phyloP scores from a whole-genome alignment of 2,888 invertebrate species.

The Dynastes grantii region DNA sequence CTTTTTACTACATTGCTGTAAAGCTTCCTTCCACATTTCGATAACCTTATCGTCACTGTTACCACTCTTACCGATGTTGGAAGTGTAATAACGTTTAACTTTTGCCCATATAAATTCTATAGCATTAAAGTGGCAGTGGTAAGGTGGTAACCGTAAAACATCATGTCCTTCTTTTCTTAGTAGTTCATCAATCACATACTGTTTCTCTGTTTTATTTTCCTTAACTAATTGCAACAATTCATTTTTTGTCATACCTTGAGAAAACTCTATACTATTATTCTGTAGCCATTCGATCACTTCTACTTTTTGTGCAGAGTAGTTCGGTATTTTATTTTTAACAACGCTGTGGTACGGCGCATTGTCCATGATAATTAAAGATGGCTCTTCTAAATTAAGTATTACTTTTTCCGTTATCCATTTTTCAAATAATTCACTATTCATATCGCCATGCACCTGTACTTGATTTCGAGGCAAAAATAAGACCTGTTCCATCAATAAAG shows the following conservation, averaged over 20 bases:
- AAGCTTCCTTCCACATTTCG: not conserved
- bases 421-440: not conserved
- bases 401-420: not conserved
- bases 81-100: not conserved
- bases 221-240: not conserved
- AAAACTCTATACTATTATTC: not conserved
- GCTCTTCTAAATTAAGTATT: not conserved
- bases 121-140: not conserved
- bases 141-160: not conserved
- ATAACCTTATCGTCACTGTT: not conserved
- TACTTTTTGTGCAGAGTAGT: not conserved
- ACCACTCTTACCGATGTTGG: not conserved
- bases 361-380: not conserved
- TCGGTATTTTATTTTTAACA: not conserved
- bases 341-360: not conserved
- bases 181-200: not conserved
- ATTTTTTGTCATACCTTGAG: not conserved
- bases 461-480: not conserved
- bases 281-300: not conserved
- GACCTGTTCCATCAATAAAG: not conserved
- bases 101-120: slow-evolving; percentile 8
- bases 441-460: not conserved
- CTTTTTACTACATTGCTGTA: not conserved
- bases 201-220: not conserved
- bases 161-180: not conserved